Evolutionary conservation across 2,888 invertebrate species (phyloP).

Genomic region (Caenorhabditis sinica): DNA sequence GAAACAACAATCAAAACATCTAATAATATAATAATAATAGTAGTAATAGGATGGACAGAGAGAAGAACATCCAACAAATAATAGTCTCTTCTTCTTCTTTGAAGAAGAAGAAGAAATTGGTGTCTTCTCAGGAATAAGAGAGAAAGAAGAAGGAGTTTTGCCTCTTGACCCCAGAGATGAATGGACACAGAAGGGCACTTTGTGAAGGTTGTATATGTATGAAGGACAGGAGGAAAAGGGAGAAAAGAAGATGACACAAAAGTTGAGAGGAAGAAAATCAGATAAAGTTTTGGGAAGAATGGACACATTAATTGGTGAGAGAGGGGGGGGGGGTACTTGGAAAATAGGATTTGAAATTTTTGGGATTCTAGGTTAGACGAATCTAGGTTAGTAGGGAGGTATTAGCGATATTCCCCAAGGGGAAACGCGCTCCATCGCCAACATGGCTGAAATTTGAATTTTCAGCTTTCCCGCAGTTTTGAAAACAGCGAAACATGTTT

Average conservation of each 20-base stretch:
- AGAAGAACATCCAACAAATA: not conserved
- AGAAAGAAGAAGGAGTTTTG: conserved; percentile 17
- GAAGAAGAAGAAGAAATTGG: conserved; percentile 2
- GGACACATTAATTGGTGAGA: conserved; percentile 33
- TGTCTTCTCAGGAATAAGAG: not conserved
- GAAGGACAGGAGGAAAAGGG: conserved; percentile 7
- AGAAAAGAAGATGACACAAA: conserved; percentile 17
- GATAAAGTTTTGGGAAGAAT: conserved; percentile 40
- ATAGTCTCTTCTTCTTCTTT: conserved; percentile 29
- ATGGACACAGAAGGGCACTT: conserved; percentile 41
- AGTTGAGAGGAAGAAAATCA: conserved; percentile 54
- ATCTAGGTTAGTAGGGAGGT: too few relatives aligned
- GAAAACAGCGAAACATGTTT: too few relatives aligned
- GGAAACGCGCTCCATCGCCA: too few relatives aligned
- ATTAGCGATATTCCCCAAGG: too few relatives aligned
- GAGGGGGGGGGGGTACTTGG: not conserved
- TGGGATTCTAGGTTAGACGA: not conserved
- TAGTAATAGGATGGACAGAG: conserved; percentile 25
- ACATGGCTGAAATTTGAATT: too few relatives aligned
- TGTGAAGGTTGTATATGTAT: conserved; percentile 40
- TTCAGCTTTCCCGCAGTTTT: too few relatives aligned
- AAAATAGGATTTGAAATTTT: not conserved
- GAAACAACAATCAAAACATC: conserved; percentile 51
- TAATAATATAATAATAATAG: conserved; percentile 49
- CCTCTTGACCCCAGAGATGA: conserved; percentile 48